Evolutionary conservation across 2,113 vertebrate genomes (phyloP).

Genomic region (Elanus axillaris): DNA sequence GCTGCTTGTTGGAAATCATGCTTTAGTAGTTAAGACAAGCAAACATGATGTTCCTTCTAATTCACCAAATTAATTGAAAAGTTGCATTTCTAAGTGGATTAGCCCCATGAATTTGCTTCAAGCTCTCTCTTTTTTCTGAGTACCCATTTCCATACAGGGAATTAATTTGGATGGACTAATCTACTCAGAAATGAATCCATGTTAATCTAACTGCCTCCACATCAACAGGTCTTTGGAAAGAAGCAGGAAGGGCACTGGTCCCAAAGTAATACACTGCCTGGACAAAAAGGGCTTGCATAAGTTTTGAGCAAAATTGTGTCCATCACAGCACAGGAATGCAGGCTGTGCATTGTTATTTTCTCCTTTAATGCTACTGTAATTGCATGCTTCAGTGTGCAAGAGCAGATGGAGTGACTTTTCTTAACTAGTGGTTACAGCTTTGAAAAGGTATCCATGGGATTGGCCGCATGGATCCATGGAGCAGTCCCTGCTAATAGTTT

Average conservation of each 20-base stretch:
- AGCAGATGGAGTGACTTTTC: background rate
- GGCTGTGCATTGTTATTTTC: background rate
- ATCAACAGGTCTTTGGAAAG: background rate
- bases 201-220: background rate
- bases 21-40: background rate
- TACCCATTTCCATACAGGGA: background rate
- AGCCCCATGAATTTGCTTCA: background rate
- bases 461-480: background rate
- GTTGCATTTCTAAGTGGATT: background rate
- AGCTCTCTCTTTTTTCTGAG: background rate
- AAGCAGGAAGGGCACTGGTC: background rate
- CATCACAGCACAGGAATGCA: background rate
- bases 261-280: background rate
- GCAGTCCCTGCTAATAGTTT: background rate
- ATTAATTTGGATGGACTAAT: background rate
- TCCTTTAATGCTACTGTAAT: background rate
- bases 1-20: background rate
- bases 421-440: background rate
- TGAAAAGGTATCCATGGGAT: background rate
- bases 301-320: background rate
- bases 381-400: background rate
- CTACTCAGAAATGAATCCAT: background rate
- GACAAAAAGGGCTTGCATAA: background rate
- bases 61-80: background rate
- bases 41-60: background rate